A percentile compares a stretch with the other conserved stretches of the same genome.
phyloP scores from a whole-genome alignment of 2,888 invertebrate genomes.

The Drosophila mayaguana region DNA sequence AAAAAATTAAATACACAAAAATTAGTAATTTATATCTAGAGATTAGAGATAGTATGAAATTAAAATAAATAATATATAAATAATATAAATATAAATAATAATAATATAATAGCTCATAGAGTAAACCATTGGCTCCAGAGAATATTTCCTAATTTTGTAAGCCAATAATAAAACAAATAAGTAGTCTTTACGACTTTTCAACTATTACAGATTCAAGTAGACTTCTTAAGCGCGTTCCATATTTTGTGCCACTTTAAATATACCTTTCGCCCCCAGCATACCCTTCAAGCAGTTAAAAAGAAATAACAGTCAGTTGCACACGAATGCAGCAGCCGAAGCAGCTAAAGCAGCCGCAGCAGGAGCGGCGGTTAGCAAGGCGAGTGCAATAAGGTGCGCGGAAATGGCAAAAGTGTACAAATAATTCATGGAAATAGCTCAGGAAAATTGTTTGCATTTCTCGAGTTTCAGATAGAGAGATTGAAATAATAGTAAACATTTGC shows the following conservation, averaged over 20 bases:
- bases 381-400: slow-evolving; percentile 23
- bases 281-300: slow-evolving; percentile 1
- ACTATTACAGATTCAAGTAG: too few relatives aligned
- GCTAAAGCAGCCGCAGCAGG: slow-evolving; percentile 1
- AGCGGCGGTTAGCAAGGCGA: slow-evolving; percentile 24
- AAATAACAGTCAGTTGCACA: slow-evolving; percentile 12
- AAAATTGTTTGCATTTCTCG: slow-evolving; percentile 46
- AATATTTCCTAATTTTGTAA: too few relatives aligned
- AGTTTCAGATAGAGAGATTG: not conserved
- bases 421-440: slow-evolving; percentile 37
- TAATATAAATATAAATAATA: too few relatives aligned
- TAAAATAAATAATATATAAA: too few relatives aligned
- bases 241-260: not conserved
- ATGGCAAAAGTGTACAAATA: slow-evolving; percentile 45
- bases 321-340: slow-evolving; percentile 15
- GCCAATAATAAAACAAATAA: too few relatives aligned
- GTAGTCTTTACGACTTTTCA: not conserved
- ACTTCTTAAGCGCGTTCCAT: not conserved
- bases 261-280: not conserved
- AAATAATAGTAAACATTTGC: slow-evolving; percentile 14
- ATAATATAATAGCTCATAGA: too few relatives aligned
- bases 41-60: too few relatives aligned
- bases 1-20: too few relatives aligned
- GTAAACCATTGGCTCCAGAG: too few relatives aligned
- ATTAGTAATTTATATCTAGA: too few relatives aligned